Evolutionary conservation across 2,113 vertebrate species (phyloP), one percentile per base, ranked within the genome.

Genomic region (Steatornis caripensis): DNA sequence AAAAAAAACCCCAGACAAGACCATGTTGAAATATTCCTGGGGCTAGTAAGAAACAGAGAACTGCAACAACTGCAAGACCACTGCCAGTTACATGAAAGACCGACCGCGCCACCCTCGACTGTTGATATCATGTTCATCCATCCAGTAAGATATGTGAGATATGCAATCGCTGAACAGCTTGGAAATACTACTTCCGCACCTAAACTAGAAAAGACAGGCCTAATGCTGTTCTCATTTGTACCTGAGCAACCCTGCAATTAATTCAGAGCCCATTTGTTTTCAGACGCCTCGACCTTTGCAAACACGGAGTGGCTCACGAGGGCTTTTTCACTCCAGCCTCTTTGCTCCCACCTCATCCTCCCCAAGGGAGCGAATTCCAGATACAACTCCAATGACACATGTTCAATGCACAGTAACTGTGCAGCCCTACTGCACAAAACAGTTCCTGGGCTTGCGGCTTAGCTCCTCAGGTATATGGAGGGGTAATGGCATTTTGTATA

Each of bases 211-310:
- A 37, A 79, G 69, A 51, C 65, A 29, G 57, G 84, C 62, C 81
- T 53, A 72, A 94, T 76, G 87, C 58, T 96, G 70, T 87, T 71
- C 81, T 87, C 74, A 53, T 68, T 75, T 69, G 53, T 65, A 85
- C 61, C 61, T 45, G 24, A 82, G 46, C 65, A 92, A 58, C 13
- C 43, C 77, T 26, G 20, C 64, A 87, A 61, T 69, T 93, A 84
- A 64, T 76, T 84, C 65, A 89, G 48, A 90, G n/a, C 39, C 83
- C 5, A 0, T 11, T 87, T 1, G 0, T 76, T 89, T 91, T 45
- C 51, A 72, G 66, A 39, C 46, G 60, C 51, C 76, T 58, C 4
- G 1, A 53, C 57, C 57, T 87, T n/a, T 49, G 74, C 65, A 69
- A 79, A 49, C 26, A 51, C 23, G 16, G 30, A 61, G n/a, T 3